Evolutionary conservation across 2,113 vertebrate genomes (phyloP).

Genomic region (Thalassarche chlororhynchos): DNA sequence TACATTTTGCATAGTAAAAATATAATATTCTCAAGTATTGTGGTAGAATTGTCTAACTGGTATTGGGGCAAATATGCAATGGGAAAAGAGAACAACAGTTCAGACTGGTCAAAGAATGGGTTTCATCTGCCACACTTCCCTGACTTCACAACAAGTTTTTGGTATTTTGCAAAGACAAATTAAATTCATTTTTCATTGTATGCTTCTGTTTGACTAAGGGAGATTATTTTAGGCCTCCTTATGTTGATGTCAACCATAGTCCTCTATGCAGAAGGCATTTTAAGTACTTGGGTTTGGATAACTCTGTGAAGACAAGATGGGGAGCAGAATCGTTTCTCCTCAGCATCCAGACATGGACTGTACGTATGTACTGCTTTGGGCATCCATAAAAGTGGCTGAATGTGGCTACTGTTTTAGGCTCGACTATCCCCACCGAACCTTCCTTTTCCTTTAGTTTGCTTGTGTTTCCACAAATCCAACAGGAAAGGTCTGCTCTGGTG

Average conservation of each 20-base stretch:
- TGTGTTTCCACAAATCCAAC: neutral
- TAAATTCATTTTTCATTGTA: neutral
- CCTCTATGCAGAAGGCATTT: neutral
- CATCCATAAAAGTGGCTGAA: neutral
- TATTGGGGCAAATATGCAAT: neutral
- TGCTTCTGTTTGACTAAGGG: neutral
- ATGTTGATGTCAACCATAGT: neutral
- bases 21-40: neutral
- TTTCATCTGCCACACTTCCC: neutral
- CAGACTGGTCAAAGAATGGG: neutral
- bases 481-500: neutral
- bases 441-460: neutral
- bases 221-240: neutral
- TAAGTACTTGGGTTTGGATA: neutral
- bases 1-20: neutral
- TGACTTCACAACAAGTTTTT: neutral
- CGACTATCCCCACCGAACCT: neutral
- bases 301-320: neutral
- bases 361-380: neutral
- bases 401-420: accelerated
- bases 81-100: neutral
- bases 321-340: neutral
- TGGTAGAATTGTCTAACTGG: neutral
- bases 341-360: neutral
- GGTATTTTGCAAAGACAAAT: neutral